Evolutionary conservation across 2,797 vertebrate species (phyloP), one percentile per base, ranked within the genome.

Genomic region (Mormyrops boulengeri): DNA sequence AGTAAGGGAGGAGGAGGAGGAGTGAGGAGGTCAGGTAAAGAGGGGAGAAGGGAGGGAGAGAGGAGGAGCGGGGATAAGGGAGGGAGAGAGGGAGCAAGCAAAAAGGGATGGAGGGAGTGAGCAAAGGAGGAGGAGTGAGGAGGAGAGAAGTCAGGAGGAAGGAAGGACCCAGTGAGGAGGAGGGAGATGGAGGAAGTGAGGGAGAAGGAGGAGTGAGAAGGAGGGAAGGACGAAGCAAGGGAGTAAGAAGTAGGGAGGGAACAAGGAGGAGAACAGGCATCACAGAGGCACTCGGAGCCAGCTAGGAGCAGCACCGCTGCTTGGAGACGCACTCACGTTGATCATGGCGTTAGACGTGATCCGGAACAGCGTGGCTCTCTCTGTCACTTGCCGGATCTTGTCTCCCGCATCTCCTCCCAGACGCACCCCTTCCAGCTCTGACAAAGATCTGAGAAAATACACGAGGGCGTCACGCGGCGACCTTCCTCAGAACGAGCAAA

Each of bases 281-380:
- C 66, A 38, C 34, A 38, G 12, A 38, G 3, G 30, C 12, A 73
- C 30, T 73, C 30, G 1, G 30, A 73, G 26, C 12, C 66, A 38
- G 66, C 66, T 14, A 73, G 30, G 30, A 38, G 30, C 66, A 38
- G 9, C 66, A 17, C 66, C 4, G 30, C 66, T 6, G 30, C 66
- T 38, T 14, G 66, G 34, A 17, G 30, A 38, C 4, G 2, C 30
- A 93, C 97, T 96, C 94, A 99, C 98, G 0, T 99, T 99, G 93
- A 99, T 99, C 98, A 99, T 99, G 92, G 98, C 98, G 0, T 99
- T 99, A 90, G 98, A 99, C 2, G 98, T 99, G 95, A 99, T 99
- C 92, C 98, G 96, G 91, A 99, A 99, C 77, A 99, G 96, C 0
- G 98, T 99, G 91, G 98, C 97, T 17, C 98, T 96, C 77, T 99